These are phyloP conservation scores for Malthinus seriepunctatus DNA, from an alignment of 2,888 invertebrate genomes.

Conservation along the genomic window DNA sequence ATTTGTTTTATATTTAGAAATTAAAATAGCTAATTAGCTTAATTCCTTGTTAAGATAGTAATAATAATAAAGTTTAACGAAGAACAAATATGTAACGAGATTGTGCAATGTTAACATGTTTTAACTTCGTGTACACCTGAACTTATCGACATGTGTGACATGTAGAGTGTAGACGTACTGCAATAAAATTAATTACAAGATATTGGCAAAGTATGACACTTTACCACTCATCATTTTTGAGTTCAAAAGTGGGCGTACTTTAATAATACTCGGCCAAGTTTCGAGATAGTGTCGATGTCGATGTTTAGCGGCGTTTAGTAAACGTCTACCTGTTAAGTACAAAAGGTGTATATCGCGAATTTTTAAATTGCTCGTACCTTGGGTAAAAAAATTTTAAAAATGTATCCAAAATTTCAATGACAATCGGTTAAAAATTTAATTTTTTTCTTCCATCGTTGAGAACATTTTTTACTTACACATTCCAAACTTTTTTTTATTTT, in stretches of 20 bases:
- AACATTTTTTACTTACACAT: background rate
- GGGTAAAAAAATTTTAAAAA: background rate
- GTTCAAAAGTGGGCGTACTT: constrained; percentile 18
- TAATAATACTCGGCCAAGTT: constrained; percentile 9
- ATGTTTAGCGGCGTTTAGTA: constrained; percentile 13
- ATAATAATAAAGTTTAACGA: too few relatives aligned
- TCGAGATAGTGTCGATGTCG: constrained; percentile 14
- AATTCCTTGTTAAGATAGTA: too few relatives aligned
- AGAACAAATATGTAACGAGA: too few relatives aligned
- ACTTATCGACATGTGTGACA: too few relatives aligned
- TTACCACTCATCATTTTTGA: constrained; percentile 13
- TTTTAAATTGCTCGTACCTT: background rate
- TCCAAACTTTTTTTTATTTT: constrained; percentile 12
- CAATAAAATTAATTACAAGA: too few relatives aligned
- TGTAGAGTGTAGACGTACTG: too few relatives aligned
- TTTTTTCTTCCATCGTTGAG: background rate
- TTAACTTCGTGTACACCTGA: too few relatives aligned
- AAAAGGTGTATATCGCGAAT: background rate
- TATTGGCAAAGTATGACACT: constrained; percentile 8
- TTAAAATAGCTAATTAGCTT: too few relatives aligned
- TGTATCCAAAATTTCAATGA: background rate
- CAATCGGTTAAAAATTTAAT: background rate
- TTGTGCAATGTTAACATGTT: too few relatives aligned
- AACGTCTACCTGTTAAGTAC: constrained; percentile 11
- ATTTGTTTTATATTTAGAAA: too few relatives aligned